Evolutionary conservation across 2,113 vertebrate species (phyloP).

Genomic region (Oreochromis niloticus): DNA sequence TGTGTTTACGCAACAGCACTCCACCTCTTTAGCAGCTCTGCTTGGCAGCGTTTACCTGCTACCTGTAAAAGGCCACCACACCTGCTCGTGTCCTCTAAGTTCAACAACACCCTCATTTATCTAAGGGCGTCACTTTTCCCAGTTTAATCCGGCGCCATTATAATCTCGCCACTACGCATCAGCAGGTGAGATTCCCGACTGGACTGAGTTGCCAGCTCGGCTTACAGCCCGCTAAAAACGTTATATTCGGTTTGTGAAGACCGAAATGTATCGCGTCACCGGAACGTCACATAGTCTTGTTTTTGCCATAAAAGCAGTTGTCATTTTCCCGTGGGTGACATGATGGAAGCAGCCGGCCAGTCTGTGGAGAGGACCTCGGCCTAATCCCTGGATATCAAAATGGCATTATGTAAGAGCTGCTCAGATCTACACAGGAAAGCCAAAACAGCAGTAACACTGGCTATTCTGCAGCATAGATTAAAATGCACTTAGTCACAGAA

Average conservation of each 20-base stretch:
- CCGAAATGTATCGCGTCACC: background rate
- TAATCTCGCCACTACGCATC: background rate
- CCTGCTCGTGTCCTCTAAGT: constrained; percentile 18
- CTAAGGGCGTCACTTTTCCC: background rate
- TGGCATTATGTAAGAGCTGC: constrained; percentile 59
- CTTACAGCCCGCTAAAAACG: background rate
- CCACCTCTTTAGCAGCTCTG: constrained; percentile 37
- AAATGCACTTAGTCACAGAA: constrained; percentile 36
- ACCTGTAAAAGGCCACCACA: constrained; percentile 23
- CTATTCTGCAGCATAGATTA: constrained; percentile 35
- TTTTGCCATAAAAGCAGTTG: constrained; percentile 13
- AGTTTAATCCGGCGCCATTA: background rate
- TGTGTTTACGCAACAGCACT: constrained; percentile 62
- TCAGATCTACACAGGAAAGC: constrained; percentile 27
- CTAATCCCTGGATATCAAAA: constrained; percentile 69
- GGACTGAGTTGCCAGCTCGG: background rate
- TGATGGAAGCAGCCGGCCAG: constrained; percentile 10
- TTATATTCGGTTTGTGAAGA: background rate
- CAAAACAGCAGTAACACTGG: constrained; percentile 22
- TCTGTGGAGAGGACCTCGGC: constrained; percentile 32
- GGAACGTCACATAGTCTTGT: background rate
- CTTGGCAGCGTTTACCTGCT: constrained; percentile 36
- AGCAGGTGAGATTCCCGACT: background rate
- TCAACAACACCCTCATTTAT: constrained; percentile 36
- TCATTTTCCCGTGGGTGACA: background rate